Evolutionary conservation across 2,888 invertebrate genomes (phyloP), one percentile per base, ranked within the genome.

Genomic region (Drosophila emarginata): DNA sequence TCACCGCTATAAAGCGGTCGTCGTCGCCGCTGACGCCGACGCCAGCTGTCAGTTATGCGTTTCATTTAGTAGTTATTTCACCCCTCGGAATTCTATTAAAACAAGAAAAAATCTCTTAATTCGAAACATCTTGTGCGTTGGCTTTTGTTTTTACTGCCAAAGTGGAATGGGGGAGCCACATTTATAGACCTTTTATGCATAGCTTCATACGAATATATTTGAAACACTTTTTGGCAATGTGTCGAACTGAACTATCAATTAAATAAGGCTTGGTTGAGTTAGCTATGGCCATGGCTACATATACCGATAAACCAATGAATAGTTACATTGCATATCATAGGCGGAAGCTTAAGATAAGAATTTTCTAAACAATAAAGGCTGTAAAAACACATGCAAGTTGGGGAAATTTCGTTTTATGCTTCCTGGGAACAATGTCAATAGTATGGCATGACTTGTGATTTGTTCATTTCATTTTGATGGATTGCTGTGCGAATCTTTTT

Each of bases 31-130:
- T 37, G 37, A 74, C 65, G 64, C 63, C 28, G 71, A 53, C 56
- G 58, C 60, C 28, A 50, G 50, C 61, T 64, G 72, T 63, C 74
- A 60, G 68, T 60, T 53, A 45, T 58, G 51, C 67, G 67, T n/a
- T n/a, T 40, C 73, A 61, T 74, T 72, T 74, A 74, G 74, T 58
- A 37, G 45, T 72, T 64, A 61, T 73, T 64, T 62, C 71, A 72
- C 74, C 80, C 64, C 82, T 73, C 62, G 67, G 67, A 74, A 78
- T 85, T 85, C 79, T 77, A 72, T 81, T 81, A 81, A 79, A 45
- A 45, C 18, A 45, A 45, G 45, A 45, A 45, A 45, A 45, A 45
- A 75, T 87, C 73, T 83, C 59, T 84, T 69, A 74, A 78, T 77
- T 83, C 79, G 68, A 69, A 72, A 71, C 73, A 70, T 72, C 81